Conservation (phyloP, 2,113 vertebrate genomes). For the Recurvirostra avosetta region DNA sequence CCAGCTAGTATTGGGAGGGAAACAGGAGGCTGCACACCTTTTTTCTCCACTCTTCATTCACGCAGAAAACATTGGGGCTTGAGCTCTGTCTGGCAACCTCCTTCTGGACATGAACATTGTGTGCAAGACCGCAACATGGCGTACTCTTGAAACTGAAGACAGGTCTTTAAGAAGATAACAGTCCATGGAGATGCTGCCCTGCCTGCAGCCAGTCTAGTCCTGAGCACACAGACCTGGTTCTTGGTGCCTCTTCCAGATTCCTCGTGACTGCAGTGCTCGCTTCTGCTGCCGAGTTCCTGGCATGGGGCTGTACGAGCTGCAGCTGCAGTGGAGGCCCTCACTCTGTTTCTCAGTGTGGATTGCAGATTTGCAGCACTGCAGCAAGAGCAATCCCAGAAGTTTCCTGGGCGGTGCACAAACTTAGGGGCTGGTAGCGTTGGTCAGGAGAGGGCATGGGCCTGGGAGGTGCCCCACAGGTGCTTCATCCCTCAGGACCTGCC, state of each 20-base stretch:
- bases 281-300: background rate
- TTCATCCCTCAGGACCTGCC: background rate
- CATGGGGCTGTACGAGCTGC: background rate
- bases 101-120: background rate
- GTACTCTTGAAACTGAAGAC: background rate
- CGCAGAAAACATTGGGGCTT: background rate
- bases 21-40: accelerated
- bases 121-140: background rate
- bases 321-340: background rate
- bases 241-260: background rate
- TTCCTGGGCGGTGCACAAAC: background rate
- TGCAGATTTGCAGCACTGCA: background rate
- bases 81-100: background rate
- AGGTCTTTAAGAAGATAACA: background rate
- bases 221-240: background rate
- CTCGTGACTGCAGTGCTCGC: background rate
- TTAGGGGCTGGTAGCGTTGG: background rate
- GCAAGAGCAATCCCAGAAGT: background rate
- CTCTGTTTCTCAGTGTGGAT: background rate
- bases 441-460: background rate
- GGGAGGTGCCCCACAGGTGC: background rate
- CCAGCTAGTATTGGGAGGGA: background rate
- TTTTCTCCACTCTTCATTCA: background rate
- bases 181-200: background rate
- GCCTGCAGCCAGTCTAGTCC: background rate